Evolutionary conservation across 1,140 invertebrate genomes (phyloP).

Genomic region (Pectinophora gossypiella): DNA sequence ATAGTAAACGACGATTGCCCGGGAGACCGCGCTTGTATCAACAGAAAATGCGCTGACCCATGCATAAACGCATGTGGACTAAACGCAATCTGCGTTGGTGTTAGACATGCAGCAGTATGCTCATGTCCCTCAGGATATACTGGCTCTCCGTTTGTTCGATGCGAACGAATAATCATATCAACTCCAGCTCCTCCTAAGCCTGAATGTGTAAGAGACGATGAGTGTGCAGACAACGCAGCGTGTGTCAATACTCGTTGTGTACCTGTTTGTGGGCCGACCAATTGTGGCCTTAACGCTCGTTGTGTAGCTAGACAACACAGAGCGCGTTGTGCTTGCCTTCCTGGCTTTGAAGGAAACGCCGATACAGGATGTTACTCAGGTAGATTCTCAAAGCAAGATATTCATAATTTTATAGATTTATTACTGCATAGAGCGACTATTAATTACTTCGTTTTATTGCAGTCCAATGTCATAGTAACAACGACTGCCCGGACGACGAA

Average conservation of each 20-base stretch:
- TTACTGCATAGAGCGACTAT: too few relatives aligned
- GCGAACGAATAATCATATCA: conserved; percentile 70
- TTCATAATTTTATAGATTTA: too few relatives aligned
- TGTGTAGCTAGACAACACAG: conserved; percentile 89
- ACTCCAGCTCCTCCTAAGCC: conserved; percentile 77
- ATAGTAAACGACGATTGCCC: conserved; percentile 90
- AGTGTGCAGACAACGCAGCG: conserved; percentile 90
- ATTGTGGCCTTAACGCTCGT: conserved; percentile 88
- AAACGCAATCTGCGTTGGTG: conserved; percentile 87
- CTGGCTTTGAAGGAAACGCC: conserved; percentile 90
- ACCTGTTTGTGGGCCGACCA: conserved; percentile 84
- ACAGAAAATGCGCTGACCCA: conserved; percentile 88
- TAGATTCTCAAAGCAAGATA: too few relatives aligned
- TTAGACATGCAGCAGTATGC: conserved; percentile 89
- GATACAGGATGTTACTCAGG: conserved; percentile 85
- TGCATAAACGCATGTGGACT: conserved; percentile 88
- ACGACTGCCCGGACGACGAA: conserved; percentile 87
- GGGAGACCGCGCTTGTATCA: conserved; percentile 86
- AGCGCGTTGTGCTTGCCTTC: conserved; percentile 88
- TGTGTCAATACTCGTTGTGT: conserved; percentile 87
- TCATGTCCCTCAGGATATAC: conserved; percentile 80
- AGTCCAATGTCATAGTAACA: conserved; percentile 91
- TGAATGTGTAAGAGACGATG: conserved; percentile 86
- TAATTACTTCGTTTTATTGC: too few relatives aligned
- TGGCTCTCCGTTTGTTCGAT: conserved; percentile 87